Conservation (phyloP, 37 sponge, comb jelly and placozoan species). For the Oscarella lobularis region DNA sequence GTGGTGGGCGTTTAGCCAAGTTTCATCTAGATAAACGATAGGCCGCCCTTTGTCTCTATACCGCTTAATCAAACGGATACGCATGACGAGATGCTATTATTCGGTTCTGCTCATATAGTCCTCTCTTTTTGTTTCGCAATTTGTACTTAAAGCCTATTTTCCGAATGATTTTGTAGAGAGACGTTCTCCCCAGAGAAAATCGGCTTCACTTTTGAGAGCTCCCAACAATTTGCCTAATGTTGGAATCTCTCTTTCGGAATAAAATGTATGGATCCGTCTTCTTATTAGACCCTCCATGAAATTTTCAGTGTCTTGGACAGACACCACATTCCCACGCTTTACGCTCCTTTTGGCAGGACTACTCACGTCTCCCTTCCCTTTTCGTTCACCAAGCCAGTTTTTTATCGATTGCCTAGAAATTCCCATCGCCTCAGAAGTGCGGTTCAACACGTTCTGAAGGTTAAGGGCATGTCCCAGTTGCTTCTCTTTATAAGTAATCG, state of each 20-base stretch:
- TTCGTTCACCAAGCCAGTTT: neutral
- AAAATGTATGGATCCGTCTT: neutral
- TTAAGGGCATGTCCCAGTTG: neutral
- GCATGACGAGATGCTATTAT: neutral
- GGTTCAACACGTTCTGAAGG: neutral
- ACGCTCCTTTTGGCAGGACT: neutral
- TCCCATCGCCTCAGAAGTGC: neutral
- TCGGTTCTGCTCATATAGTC: neutral
- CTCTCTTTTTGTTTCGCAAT: neutral
- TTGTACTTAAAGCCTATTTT: neutral
- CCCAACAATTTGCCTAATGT: neutral
- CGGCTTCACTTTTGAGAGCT: neutral
- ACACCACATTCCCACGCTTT: neutral
- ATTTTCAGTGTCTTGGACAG: neutral
- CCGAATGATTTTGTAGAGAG: neutral
- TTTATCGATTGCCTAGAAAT: neutral
- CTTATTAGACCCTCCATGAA: neutral
- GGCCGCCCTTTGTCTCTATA: neutral
- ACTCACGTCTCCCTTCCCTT: neutral
- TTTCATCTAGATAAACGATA: conserved; percentile 5
- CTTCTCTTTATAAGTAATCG: too few species aligned
- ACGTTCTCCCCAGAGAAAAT: neutral
- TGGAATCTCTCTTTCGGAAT: neutral
- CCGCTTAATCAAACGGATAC: neutral
- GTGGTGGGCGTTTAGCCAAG: conserved; percentile 5